Percentiles rank a stretch among this genome's conserved stretches.
These are phyloP conservation scores for Stigmatopora argus DNA, from an alignment of 2,113 vertebrate species.

Conservation along the genomic window DNA sequence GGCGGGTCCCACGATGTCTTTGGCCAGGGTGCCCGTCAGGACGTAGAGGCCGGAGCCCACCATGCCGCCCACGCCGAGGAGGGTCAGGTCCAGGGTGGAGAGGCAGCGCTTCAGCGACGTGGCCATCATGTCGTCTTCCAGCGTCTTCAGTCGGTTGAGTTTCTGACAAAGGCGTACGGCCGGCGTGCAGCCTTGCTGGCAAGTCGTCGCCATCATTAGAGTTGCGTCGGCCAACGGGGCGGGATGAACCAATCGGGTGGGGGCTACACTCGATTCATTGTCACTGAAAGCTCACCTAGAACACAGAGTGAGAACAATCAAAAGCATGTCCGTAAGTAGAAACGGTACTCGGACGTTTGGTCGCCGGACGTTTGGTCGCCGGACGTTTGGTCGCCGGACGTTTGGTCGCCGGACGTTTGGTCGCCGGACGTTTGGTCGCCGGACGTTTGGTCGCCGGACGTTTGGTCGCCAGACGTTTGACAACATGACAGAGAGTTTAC, in stretches of 20 bases:
- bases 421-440: no score
- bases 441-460: no score
- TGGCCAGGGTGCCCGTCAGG: slow-evolving; percentile 89
- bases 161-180: slow-evolving; percentile 81
- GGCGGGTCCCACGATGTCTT: slow-evolving; percentile 82
- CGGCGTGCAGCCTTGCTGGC: slow-evolving; percentile 68
- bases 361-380: no score
- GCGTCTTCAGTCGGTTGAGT: slow-evolving; percentile 84
- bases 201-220: slow-evolving; percentile 73
- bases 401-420: no score
- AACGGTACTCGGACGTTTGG: no score
- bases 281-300: slow-evolving; percentile 35
- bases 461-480: no score
- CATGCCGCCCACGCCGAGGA: slow-evolving; percentile 90
- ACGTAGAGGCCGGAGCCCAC: slow-evolving; percentile 92
- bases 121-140: slow-evolving; percentile 87
- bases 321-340: neutral
- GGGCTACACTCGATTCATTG: slow-evolving; percentile 52
- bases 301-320: slow-evolving; percentile 11
- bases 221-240: slow-evolving; percentile 24
- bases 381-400: no score
- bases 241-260: slow-evolving; percentile 7
- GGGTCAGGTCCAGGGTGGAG: slow-evolving; percentile 82
- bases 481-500: no score
- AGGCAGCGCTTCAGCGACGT: slow-evolving; percentile 86